Evolutionary conservation across 2,888 invertebrate genomes (phyloP), one percentile per base, ranked within the genome.

Genomic region (Xestoiulus laeticollis): DNA sequence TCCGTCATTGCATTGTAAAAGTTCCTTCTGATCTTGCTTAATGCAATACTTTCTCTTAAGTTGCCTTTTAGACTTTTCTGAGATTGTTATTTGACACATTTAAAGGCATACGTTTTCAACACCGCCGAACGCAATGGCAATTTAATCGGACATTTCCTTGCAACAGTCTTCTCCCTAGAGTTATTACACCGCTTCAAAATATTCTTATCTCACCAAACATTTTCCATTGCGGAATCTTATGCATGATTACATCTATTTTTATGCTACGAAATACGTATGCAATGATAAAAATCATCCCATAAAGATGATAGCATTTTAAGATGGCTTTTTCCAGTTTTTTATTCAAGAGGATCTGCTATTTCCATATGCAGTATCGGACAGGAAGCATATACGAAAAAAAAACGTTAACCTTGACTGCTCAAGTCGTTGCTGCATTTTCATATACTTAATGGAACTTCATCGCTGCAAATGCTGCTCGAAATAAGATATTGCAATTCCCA

Each of bases 271-370:
- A 26, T 68, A 68, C 26, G 68, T n/a, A n/a, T 26, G 26, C 68
- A 68, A 68, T 68, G 68, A 68, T 68, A 68, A 68, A 68, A 68
- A 68, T 68, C 68, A 68, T 68, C 68, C 68, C 68, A 68, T 68
- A 68, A 68, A 68, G 68, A 68, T 68, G 68, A 68, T 68, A 68
- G 68, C 68, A 26, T 68, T 68, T 68, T 68, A 8, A 26, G 68
- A 68, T 68, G 68, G 26, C 68, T 68, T 68, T 68, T 68, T 68
- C 19, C 6, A 1, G n/a, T n/a, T 3, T 22, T 68, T 68, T 68
- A 26, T 68, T 68, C 68, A 68, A 68, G 68, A 68, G 68, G 68
- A 68, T 10, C 68, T 26, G 68, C 26, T 14, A 10, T n/a, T 68
- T 68, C 8, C 8, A 10, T 26, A 26, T 14, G 26, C 26, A 26